Percentiles rank a stretch among this genome's conserved stretches.
Conservation (phyloP, 2,797 vertebrate species). For the Yasuhikotakia modesta region DNA sequence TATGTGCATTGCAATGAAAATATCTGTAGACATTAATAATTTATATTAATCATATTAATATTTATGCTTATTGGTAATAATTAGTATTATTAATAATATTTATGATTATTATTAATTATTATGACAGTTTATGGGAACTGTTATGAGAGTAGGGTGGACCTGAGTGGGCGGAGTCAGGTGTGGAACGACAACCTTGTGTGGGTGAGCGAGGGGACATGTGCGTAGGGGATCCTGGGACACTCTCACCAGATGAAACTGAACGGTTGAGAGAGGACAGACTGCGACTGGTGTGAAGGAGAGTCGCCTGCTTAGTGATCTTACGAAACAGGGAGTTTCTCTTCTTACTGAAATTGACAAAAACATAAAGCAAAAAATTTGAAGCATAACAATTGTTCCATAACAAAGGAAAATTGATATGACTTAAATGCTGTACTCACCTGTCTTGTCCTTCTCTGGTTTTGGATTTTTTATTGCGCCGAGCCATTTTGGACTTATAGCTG, state of each 20-base stretch:
- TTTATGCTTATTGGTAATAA: too few species aligned
- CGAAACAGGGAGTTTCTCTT: slow-evolving; percentile 91
- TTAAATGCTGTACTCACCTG: slow-evolving; percentile 75
- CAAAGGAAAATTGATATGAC: background rate
- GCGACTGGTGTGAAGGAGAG: slow-evolving; percentile 93
- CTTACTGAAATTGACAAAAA: slow-evolving; percentile 73
- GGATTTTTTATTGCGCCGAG: slow-evolving; percentile 89
- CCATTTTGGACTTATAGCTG: slow-evolving; percentile 93
- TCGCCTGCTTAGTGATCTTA: slow-evolving; percentile 93
- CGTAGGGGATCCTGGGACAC: slow-evolving; percentile 91
- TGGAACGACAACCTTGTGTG: slow-evolving; percentile 88
- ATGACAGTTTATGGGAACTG: background rate
- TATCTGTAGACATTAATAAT: too few species aligned
- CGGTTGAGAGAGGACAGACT: slow-evolving; percentile 93
- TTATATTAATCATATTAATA: too few species aligned
- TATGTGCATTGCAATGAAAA: too few species aligned
- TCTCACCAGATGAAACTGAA: slow-evolving; percentile 94
- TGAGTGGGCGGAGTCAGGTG: slow-evolving; percentile 87
- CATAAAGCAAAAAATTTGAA: background rate
- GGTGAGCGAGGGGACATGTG: slow-evolving; percentile 95
- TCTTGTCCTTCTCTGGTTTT: slow-evolving; percentile 91
- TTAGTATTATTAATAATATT: too few species aligned
- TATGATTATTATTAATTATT: too few species aligned
- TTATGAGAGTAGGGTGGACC: slow-evolving; percentile 71
- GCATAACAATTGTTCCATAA: background rate